phyloP scores from a whole-genome alignment of 2,113 vertebrate species.

The Oryzias woworae region DNA sequence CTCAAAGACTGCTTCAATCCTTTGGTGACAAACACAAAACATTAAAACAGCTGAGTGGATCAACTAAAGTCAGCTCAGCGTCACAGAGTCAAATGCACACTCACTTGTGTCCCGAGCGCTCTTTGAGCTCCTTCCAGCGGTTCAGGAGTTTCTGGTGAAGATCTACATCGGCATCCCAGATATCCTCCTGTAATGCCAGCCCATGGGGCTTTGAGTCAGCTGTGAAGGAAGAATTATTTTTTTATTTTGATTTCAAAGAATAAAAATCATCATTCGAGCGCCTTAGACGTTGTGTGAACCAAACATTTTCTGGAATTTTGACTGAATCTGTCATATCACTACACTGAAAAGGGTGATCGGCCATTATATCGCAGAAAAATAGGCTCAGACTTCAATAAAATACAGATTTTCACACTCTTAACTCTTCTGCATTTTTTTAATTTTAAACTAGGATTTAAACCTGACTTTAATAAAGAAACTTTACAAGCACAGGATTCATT shows the following conservation, averaged over 20 bases:
- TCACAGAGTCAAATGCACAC: conserved; percentile 2
- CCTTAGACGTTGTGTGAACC: too few species aligned
- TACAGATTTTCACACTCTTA: too few species aligned
- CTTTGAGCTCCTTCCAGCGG: conserved; percentile 87
- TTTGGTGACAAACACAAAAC: conserved; percentile 47
- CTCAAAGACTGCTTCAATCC: conserved; percentile 88
- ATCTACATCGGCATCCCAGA: conserved; percentile 92
- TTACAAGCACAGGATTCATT: too few species aligned
- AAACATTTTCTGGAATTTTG: neutral
- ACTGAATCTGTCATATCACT: too few species aligned
- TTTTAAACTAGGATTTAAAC: too few species aligned
- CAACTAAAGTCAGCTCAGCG: neutral
- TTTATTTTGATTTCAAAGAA: neutral
- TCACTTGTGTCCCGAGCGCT: conserved; percentile 84
- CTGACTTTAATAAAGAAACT: too few species aligned
- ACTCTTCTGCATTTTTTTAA: too few species aligned
- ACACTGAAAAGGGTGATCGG: too few species aligned
- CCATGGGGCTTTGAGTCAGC: conserved; percentile 87
- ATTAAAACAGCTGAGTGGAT: neutral
- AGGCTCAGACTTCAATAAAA: too few species aligned
- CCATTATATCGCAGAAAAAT: too few species aligned
- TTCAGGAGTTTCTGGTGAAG: conserved; percentile 88
- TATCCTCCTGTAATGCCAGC: conserved; percentile 86
- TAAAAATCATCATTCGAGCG: too few species aligned
- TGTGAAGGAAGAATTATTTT: conserved; percentile 29